Evolutionary conservation across 1,140 invertebrate species (phyloP), one percentile per base, ranked within the genome.

Genomic region (Dreissena polymorpha): DNA sequence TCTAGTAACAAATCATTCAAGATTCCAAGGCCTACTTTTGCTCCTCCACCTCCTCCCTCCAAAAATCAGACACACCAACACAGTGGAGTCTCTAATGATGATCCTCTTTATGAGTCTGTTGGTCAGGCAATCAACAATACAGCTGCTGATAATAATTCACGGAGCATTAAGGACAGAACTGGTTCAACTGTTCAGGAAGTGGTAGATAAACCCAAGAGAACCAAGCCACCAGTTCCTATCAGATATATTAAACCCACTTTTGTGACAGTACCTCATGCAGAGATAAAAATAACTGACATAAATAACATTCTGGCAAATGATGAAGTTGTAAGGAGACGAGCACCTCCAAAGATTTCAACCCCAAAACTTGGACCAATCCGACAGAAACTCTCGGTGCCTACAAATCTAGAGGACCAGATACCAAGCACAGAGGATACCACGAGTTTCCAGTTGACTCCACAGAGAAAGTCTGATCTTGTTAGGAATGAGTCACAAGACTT

Each of bases 221-320:
- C 57, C 23, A 78, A 78, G 69, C 79, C 79, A 74, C 53, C 68
- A 27, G 55, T 82, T 23, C 79, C 79, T 39, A 72, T 51, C 23
- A 82, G 79, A 68, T 82, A 55, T 65, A 82, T 82, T 18, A 73
- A 73, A 74, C 79, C 79, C 49, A 82, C 65, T 23, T 55, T 82
- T 23, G 79, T 82, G 29, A 73, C 68, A n/a, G 60, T 82, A 0
- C 79, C 79, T 53, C 64, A 55, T 14, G 21, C 53, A 39, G 79
- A 82, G 18, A 70, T 82, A 29, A 55, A 82, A 68, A 49, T 82
- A 64, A 70, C 78, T 10, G 49, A 73, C 65, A 74, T 64, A n/a
- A 53, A n/a, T 18, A 53, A 72, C 14, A 70, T 55, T 27, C 72
- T 69, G 64, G 51, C 74, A 21, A 68, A 53, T 55, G 55, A 70